These are phyloP conservation scores for Rambutsinella grinnellia DNA, from an alignment of 2,888 invertebrate genomes.

Conservation along the genomic window DNA sequence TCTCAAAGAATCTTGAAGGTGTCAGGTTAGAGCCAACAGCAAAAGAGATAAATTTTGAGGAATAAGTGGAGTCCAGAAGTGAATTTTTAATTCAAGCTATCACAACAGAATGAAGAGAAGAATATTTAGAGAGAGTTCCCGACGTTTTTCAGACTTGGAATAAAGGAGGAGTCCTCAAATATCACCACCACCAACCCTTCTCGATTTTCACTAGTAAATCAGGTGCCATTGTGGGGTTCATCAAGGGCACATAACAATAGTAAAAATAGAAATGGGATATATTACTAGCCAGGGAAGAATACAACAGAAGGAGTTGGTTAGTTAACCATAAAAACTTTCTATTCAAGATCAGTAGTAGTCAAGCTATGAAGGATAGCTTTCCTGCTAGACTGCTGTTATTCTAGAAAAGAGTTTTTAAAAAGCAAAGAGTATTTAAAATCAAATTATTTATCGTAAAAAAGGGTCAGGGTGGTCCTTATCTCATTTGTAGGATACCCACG, in stretches of 20 bases:
- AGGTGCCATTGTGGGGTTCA: conserved; percentile 35
- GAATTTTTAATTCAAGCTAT: conserved; percentile 12
- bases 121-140: background rate
- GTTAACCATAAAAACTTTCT: no score
- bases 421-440: conserved; percentile 52
- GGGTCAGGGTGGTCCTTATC: conserved; percentile 60
- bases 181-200: conserved; percentile 36
- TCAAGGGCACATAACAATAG: background rate
- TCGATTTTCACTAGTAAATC: conserved; percentile 21
- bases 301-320: no score
- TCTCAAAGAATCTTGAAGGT: conserved; percentile 20
- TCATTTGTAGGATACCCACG: conserved; percentile 42
- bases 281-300: background rate
- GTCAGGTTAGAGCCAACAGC: conserved; percentile 21
- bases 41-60: background rate
- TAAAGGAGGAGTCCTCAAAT: conserved; percentile 46
- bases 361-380: background rate
- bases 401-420: conserved; percentile 20
- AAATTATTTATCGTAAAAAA: conserved; percentile 51
- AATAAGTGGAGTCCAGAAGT: conserved; percentile 30
- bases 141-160: background rate
- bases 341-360: conserved; percentile 45
- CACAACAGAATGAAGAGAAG: background rate
- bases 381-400: background rate
- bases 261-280: background rate